Evolutionary conservation across 2,113 vertebrate genomes (phyloP).

Genomic region (Myotis yumanensis): DNA sequence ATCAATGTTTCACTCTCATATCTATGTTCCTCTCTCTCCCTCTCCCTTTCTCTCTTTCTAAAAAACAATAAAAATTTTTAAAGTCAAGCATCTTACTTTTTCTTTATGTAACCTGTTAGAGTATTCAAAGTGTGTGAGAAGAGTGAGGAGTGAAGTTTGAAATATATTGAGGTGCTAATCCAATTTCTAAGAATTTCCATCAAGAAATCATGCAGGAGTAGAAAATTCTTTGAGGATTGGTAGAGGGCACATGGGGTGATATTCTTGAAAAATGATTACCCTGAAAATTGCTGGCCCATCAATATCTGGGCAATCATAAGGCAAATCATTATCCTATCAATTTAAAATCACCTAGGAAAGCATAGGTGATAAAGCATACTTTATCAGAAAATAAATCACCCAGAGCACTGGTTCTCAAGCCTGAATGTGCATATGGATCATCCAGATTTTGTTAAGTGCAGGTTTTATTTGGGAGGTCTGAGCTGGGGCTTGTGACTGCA

Average conservation of each 20-base stretch:
- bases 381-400: conserved; percentile 3
- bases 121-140: background rate
- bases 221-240: background rate
- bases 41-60: background rate
- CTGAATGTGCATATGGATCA: background rate
- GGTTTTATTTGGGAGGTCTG: background rate
- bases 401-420: background rate
- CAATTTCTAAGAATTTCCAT: conserved; percentile 35
- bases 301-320: conserved; percentile 20
- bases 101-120: background rate
- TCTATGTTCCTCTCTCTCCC: background rate
- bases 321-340: conserved; percentile 33
- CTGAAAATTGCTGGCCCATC: background rate
- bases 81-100: conserved; percentile 7
- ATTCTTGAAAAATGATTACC: background rate
- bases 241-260: background rate
- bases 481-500: background rate
- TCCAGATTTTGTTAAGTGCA: background rate
- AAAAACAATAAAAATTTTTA: background rate
- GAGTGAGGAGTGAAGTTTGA: background rate
- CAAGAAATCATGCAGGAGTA: background rate
- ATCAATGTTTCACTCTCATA: background rate
- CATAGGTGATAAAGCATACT: background rate
- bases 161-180: background rate
- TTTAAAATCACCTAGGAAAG: background rate